A percentile compares a stretch with the other conserved stretches of the same genome.
These are phyloP conservation scores for Paraescarpia echinospica DNA, from an alignment of 1,140 invertebrate species.

Conservation along the genomic window DNA sequence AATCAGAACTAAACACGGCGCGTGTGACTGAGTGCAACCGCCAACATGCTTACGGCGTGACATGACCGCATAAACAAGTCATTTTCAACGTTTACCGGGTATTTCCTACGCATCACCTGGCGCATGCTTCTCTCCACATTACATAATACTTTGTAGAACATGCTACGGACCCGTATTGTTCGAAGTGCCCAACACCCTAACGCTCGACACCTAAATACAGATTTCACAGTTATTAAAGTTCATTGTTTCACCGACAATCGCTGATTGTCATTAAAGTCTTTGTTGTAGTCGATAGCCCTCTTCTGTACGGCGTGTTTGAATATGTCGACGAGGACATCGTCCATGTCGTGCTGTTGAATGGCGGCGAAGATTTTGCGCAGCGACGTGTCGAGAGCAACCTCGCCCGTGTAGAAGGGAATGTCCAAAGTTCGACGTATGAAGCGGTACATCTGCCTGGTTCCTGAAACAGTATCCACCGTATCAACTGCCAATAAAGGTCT, in stretches of 20 bases:
- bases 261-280: background rate
- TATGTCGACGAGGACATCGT: background rate
- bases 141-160: too few relatives aligned
- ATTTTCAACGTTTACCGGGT: too few relatives aligned
- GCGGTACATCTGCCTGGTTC: slow-evolving; percentile 10
- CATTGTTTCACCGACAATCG: background rate
- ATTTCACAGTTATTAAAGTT: background rate
- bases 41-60: too few relatives aligned
- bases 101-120: too few relatives aligned
- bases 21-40: too few relatives aligned
- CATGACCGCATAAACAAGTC: too few relatives aligned
- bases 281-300: background rate
- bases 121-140: too few relatives aligned
- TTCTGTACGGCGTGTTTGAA: background rate
- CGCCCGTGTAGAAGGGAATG: slow-evolving; percentile 8
- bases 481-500: too few relatives aligned
- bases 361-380: slow-evolving; percentile 6
- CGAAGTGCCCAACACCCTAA: background rate
- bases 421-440: background rate
- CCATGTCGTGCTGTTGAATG: slow-evolving; percentile 2
- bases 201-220: too few relatives aligned
- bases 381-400: background rate
- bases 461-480: background rate
- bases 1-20: too few relatives aligned
- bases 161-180: background rate